These are phyloP conservation scores for Taphrorychus bicolor DNA, from an alignment of 2,888 invertebrate genomes.

Conservation along the genomic window DNA sequence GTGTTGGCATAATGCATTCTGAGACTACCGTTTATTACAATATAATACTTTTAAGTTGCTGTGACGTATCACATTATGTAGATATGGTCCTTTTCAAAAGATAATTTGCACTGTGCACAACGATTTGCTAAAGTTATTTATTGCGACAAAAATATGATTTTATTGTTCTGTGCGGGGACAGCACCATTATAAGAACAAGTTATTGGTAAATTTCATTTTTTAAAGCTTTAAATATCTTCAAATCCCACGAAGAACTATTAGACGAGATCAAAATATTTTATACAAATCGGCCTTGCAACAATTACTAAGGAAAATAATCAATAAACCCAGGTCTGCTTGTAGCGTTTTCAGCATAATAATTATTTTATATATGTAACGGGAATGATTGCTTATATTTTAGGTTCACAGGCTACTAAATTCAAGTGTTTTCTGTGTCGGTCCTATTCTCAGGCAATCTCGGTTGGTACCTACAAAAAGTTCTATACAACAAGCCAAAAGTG, in stretches of 20 bases:
- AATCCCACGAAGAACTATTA: no score
- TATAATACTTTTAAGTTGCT: constrained; percentile 40
- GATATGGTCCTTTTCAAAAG: constrained; percentile 40
- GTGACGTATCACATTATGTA: constrained; percentile 38
- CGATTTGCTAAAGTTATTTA: neutral
- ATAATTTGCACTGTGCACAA: constrained; percentile 21
- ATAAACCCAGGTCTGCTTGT: constrained; percentile 44
- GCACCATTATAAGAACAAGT: no score
- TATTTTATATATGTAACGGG: constrained; percentile 45
- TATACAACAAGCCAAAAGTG: neutral
- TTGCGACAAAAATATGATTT: neutral
- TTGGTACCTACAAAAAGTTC: neutral
- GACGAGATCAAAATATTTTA: no score
- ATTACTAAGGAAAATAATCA: neutral
- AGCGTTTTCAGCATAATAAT: constrained; percentile 45
- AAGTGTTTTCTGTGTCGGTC: constrained; percentile 8
- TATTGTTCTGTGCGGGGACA: neutral
- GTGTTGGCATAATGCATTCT: constrained; percentile 9
- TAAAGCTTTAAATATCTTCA: no score
- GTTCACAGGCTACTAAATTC: constrained; percentile 12
- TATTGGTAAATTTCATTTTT: no score
- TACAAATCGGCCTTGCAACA: no score
- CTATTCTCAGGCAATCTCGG: constrained; percentile 33
- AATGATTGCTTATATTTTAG: constrained; percentile 20
- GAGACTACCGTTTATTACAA: constrained; percentile 21